Base-by-base conservation (phyloP, 35 echinoderm and acorn worm species). In the Lytechinus variegatus region DNA sequence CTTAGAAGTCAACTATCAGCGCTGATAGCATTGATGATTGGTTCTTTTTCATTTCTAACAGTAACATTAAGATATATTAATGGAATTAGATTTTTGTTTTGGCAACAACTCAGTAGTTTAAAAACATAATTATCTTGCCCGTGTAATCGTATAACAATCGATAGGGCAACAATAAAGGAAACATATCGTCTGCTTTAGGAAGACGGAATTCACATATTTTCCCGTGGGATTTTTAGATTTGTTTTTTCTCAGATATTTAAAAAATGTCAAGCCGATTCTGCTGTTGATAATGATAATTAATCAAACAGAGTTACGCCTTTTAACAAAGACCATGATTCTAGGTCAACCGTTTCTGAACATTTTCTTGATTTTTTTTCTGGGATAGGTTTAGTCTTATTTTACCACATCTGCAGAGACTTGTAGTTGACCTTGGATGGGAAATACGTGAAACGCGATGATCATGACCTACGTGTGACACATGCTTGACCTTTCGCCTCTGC, bases 381-480 rank as follows among this genome's bases (percentile, higher is more conserved):
- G 14, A 24, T 24, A 79, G 8, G 19, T 79, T 14, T 24, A 79
- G 66, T 79, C 66, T 79, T 19, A 19, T 79, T 24, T 24, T 79
- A 5, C 3, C 66, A 79, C 66, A 79, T 79, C 66, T 79, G 66
- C 66, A 24, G 24, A 79, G 66, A 90, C 88, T 90, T 90, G 2
- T 6, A 10, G 28, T 90, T 90, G 88, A 52, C 88, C 88, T 90
- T 90, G 88, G 88, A 90, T 54, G 88, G 13, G 52, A 12, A 44
- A 44, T 52, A 54, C 88, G 88, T 90, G 52, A 44, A 44, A 90
- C 29, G 13, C 88, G 88, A 54, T 90, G 88, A 90, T 90, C 88
- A 90, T 90, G 88, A 90, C 88, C 88, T 21, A 44, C 16, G 88
- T 52, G 88, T 90, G 88, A 90, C 88, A 90, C 88, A 90, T 90